Conservation (phyloP, 1,140 invertebrate species). For the Cotesia glomerata region DNA sequence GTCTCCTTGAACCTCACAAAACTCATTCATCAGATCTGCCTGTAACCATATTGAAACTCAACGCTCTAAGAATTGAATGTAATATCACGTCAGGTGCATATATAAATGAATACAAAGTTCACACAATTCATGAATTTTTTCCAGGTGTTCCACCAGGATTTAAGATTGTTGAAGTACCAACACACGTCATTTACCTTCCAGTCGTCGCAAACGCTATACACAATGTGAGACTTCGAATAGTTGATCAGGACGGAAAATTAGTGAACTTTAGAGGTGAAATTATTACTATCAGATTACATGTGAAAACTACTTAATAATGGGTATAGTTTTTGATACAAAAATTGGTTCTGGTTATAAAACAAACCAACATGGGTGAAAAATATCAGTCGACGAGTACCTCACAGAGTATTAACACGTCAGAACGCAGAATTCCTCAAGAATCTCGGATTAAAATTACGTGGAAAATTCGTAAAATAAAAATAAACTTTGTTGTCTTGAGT, state of each 20-base stretch:
- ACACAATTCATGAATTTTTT: background rate
- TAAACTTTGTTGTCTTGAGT: slow-evolving; percentile 26
- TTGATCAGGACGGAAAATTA: background rate
- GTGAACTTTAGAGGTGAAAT: background rate
- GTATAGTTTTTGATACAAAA: background rate
- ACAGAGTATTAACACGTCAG: background rate
- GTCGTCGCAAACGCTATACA: too few relatives aligned
- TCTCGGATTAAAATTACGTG: background rate
- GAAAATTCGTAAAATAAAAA: background rate
- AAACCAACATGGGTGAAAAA: background rate
- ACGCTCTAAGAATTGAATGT: background rate
- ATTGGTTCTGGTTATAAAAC: background rate
- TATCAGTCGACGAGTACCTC: background rate
- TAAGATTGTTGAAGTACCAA: background rate
- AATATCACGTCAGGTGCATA: background rate
- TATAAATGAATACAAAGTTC: background rate
- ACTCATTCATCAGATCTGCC: too few relatives aligned
- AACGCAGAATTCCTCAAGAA: background rate
- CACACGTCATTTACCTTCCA: background rate
- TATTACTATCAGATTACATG: background rate
- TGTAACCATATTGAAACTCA: background rate
- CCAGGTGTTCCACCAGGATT: background rate
- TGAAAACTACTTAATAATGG: background rate
- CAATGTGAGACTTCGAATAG: background rate
- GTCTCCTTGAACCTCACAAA: too few relatives aligned